These are phyloP conservation scores for Benthosema pterotum DNA, from an alignment of 2,797 vertebrate species.

Conservation along the genomic window DNA sequence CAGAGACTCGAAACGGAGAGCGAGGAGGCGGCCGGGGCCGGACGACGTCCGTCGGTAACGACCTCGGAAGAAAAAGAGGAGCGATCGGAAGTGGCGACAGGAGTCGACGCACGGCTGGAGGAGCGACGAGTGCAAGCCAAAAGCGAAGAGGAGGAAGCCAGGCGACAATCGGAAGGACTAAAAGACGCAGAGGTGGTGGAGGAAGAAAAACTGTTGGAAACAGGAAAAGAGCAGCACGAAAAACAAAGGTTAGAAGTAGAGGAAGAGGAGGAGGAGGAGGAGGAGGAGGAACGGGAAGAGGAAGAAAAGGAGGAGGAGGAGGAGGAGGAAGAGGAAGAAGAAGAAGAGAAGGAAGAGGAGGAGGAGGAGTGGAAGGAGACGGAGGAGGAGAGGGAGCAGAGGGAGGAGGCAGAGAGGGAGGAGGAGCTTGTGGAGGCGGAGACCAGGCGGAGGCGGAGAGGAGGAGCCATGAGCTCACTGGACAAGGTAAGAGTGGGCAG, in stretches of 20 bases:
- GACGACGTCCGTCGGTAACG: no score
- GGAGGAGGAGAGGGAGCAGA: conserved; percentile 41
- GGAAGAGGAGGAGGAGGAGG: not conserved
- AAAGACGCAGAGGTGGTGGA: not conserved
- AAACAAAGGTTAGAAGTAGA: not conserved
- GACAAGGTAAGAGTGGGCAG: no score
- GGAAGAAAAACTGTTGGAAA: not conserved
- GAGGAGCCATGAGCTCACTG: conserved; percentile 38
- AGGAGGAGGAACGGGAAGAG: not conserved
- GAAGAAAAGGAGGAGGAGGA: not conserved
- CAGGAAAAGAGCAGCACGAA: not conserved
- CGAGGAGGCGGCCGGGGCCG: no score
- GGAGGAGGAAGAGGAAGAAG: conserved; percentile 12
- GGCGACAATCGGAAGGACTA: no score
- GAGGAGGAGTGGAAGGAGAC: conserved; percentile 23
- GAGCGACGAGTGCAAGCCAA: no score
- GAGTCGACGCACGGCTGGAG: no score
- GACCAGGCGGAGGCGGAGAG: conserved; percentile 40
- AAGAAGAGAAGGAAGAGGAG: conserved; percentile 9
- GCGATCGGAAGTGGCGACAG: no score
- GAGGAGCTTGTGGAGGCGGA: conserved; percentile 33
- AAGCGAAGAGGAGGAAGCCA: no score
- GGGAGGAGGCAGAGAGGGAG: conserved; percentile 39
- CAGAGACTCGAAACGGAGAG: no score
- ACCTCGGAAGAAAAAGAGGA: no score